phyloP scores from a whole-genome alignment of 2,888 invertebrate species.

The Heliconius charithonia region DNA sequence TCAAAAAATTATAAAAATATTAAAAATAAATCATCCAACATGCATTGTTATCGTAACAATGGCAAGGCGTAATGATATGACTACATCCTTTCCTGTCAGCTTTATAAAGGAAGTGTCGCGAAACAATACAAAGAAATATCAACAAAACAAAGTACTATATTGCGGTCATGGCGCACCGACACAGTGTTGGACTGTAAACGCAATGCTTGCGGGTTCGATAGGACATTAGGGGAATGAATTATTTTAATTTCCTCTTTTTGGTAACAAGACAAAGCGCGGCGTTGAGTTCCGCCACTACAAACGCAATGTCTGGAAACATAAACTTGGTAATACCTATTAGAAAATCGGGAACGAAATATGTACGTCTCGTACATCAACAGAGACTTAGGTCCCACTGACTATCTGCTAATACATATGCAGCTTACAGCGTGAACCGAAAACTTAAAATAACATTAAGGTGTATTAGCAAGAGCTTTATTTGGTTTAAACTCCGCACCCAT shows the following conservation, averaged over 20 bases:
- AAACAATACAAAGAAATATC: background rate
- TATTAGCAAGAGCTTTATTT: slow-evolving; percentile 55
- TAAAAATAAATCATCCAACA: background rate
- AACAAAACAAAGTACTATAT: background rate
- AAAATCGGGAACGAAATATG: too few relatives aligned
- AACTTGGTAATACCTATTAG: too few relatives aligned
- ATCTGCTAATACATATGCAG: background rate
- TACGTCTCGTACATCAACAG: too few relatives aligned
- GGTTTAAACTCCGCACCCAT: slow-evolving; percentile 57
- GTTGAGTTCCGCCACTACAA: too few relatives aligned
- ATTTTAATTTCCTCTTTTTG: too few relatives aligned
- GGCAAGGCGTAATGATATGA: background rate
- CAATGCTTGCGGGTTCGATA: background rate
- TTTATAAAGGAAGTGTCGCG: background rate
- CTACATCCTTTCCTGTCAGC: background rate
- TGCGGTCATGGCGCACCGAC: background rate
- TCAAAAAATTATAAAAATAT: background rate
- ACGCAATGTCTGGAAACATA: background rate
- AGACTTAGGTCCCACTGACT: background rate
- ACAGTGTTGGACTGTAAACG: too few relatives aligned
- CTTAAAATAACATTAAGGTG: slow-evolving; percentile 51
- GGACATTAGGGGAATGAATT: too few relatives aligned
- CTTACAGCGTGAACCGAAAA: too few relatives aligned
- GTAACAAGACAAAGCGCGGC: too few relatives aligned
- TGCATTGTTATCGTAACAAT: background rate